phyloP scores from a whole-genome alignment of 2,797 vertebrate genomes.

The Arrhamphus sclerolepis region DNA sequence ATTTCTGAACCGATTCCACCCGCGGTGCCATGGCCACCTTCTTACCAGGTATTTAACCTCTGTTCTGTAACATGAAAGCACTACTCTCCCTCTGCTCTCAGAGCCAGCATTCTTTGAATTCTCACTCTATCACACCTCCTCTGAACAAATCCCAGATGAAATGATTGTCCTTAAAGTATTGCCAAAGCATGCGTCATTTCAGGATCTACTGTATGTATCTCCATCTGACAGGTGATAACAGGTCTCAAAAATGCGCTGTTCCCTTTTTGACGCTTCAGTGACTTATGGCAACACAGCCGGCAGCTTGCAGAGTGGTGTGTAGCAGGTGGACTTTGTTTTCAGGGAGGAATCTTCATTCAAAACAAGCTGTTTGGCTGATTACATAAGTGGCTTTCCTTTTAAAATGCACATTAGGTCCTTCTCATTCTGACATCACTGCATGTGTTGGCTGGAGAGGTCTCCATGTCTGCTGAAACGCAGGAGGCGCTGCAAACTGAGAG shows the following conservation, averaged over 20 bases:
- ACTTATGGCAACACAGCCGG: conserved; percentile 11
- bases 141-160: conserved; percentile 41
- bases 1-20: too few species aligned
- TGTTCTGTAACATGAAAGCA: conserved; percentile 38
- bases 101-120: conserved; percentile 41
- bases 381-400: conserved; percentile 40
- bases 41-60: conserved; percentile 37
- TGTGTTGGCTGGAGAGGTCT: conserved; percentile 45
- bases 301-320: conserved; percentile 28
- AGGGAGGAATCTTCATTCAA: conserved; percentile 18
- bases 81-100: conserved; percentile 25
- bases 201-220: conserved; percentile 46
- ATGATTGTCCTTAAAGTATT: conserved; percentile 26
- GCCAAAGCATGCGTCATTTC: conserved; percentile 55
- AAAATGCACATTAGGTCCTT: conserved; percentile 52
- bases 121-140: conserved; percentile 12
- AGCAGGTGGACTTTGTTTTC: conserved; percentile 52
- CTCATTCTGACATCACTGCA: conserved; percentile 64
- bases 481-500: conserved; percentile 33
- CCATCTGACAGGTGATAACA: conserved; percentile 49
- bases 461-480: conserved; percentile 49
- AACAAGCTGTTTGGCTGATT: conserved; percentile 40
- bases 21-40: too few species aligned
- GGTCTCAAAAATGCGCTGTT: conserved; percentile 35
- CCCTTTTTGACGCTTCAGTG: conserved; percentile 14